These are phyloP conservation scores for Cheilosia urbana DNA, from an alignment of 2,888 invertebrate species.

Conservation along the genomic window DNA sequence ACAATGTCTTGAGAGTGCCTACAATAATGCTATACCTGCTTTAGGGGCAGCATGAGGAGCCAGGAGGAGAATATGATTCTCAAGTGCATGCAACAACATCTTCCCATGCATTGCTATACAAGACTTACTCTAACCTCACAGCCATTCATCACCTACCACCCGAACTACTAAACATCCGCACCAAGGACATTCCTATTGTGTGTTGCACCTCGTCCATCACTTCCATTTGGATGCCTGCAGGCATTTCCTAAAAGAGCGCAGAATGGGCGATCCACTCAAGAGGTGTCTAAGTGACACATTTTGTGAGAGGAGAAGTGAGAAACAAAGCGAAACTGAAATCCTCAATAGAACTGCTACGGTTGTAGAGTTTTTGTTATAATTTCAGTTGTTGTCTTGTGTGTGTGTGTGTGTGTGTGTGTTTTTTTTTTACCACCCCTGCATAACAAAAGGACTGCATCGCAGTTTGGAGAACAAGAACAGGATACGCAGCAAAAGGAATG, in stretches of 20 bases:
- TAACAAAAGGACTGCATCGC: slow-evolving; percentile 54
- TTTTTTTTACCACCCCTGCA: slow-evolving; percentile 7
- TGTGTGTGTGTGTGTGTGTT: too few species aligned
- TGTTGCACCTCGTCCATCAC: slow-evolving; percentile 64
- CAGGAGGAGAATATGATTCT: slow-evolving; percentile 15
- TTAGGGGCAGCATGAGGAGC: slow-evolving; percentile 10
- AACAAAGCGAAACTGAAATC: slow-evolving; percentile 66
- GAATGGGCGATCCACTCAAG: slow-evolving; percentile 58
- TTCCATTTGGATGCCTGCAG: slow-evolving; percentile 58
- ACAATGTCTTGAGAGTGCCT: slow-evolving; percentile 63
- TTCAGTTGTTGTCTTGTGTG: slow-evolving; percentile 2
- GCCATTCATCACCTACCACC: neutral
- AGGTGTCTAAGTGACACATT: slow-evolving; percentile 73
- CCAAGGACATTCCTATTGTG: slow-evolving; percentile 70
- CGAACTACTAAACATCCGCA: slow-evolving; percentile 50
- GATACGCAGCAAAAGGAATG: slow-evolving; percentile 46
- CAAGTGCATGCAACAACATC: slow-evolving; percentile 65
- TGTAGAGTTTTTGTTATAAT: slow-evolving; percentile 19
- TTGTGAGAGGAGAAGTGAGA: slow-evolving; percentile 52
- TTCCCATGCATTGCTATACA: slow-evolving; percentile 50
- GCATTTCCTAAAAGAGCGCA: slow-evolving; percentile 53
- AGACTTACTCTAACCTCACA: slow-evolving; percentile 41
- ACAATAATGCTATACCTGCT: slow-evolving; percentile 35
- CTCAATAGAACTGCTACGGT: slow-evolving; percentile 34
- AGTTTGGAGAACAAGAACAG: slow-evolving; percentile 46